Base-by-base conservation (phyloP, 2,888 invertebrate genomes). In the Diadromus collaris region DNA sequence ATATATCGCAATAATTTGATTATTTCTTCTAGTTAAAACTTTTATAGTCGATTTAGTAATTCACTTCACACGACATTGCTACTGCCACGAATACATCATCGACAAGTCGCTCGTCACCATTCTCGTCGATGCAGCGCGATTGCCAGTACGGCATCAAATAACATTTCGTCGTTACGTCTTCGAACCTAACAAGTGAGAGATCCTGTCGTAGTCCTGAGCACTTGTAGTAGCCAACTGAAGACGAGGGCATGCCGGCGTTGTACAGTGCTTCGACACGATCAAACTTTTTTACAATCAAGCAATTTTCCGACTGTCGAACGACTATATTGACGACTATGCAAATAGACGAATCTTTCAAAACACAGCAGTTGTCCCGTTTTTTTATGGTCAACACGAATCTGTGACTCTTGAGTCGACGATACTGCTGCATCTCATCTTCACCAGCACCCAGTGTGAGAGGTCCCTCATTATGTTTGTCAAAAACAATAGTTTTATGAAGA, bases 191-290 rank as follows among this genome's bases (percentile, higher is more conserved):
- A 67, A 67, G 48, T 16, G n/a, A 13, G 16, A 67, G 67, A 6
- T 51, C 51, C 24, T 67, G 29, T 21, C n/a, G 51, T n/a, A 67
- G 54, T 13, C 16, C 16, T 32, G 10, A 13, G 13, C 73, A 73
- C n/a, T 65, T 64, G 34, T 65, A 73, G 10, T 29, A 44, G 16
- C 73, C 65, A 16, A 64, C 64, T 9, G 27, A 32, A 4, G 64
- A 72, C 7, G 48, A 73, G 27, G 41, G 27, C 5, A 61, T 60
- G 24, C 34, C 61, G 6, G 38, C 51, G 6, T 51, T 27, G 38
- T 48, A 73, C 21, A 72, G 46, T 16, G 34, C 38, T 54, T 46
- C 60, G 13, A 72, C 32, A 64, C 19, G 13, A 46, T 41, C 32
- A 21, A 65, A 72, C 13, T n/a, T n/a, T n/a, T n/a, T n/a, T n/a